Conservation (phyloP, 2,888 invertebrate genomes). For the Dioctria linearis region DNA sequence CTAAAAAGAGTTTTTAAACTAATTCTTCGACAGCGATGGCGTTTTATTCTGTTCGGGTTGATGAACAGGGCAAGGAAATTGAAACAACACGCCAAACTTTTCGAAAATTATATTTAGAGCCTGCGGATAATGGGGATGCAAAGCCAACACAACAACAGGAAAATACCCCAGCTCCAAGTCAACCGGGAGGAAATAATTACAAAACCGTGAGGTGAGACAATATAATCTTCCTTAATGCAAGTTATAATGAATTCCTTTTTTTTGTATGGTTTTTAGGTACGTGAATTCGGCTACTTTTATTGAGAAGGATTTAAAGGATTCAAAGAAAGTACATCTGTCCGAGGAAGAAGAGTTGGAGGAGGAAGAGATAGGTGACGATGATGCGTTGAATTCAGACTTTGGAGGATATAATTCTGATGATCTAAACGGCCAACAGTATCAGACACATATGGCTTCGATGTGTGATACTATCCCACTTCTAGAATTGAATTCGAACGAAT, state of each 20-base stretch:
- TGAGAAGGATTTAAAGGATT: constrained; percentile 58
- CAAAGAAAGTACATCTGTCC: constrained; percentile 53
- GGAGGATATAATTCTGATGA: constrained; percentile 36
- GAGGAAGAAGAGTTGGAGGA: constrained; percentile 54
- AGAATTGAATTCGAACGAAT: constrained; percentile 63
- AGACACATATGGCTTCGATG: constrained; percentile 42
- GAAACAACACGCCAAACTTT: constrained; percentile 10
- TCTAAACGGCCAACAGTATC: constrained; percentile 39
- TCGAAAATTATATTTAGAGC: constrained; percentile 4
- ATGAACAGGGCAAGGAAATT: constrained; percentile 61
- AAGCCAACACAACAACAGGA: neutral
- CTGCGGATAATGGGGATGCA: neutral
- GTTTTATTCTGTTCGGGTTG: constrained; percentile 62
- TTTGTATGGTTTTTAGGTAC: constrained; percentile 57
- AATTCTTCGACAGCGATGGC: constrained; percentile 60
- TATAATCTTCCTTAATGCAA: neutral
- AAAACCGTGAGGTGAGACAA: constrained; percentile 48
- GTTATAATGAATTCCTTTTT: neutral
- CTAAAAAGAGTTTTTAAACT: neutral
- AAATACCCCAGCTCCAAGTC: neutral
- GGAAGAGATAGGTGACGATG: constrained; percentile 43
- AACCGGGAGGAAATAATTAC: constrained; percentile 6
- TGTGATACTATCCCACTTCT: constrained; percentile 63
- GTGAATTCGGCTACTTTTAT: constrained; percentile 62
- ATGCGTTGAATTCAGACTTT: neutral